These are phyloP conservation scores for Fissipunctia ypsillon DNA, from an alignment of 2,888 invertebrate species.

Conservation along the genomic window DNA sequence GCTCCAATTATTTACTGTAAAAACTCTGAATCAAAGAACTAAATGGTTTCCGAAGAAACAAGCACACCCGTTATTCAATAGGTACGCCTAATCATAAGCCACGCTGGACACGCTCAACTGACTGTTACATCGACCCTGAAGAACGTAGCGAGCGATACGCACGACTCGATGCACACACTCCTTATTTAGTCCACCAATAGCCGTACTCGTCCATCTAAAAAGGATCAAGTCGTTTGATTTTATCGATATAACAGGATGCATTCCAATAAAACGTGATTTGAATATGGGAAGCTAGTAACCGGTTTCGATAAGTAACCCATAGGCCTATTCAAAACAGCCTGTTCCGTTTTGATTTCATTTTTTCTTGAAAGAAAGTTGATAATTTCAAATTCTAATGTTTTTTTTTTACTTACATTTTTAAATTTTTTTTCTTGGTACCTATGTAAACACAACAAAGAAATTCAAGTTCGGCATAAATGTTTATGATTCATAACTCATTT, in stretches of 20 bases:
- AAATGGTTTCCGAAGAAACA: constrained; percentile 34
- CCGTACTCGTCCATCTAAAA: constrained; percentile 71
- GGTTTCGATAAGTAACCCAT: constrained; percentile 56
- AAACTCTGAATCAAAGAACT: constrained; percentile 22
- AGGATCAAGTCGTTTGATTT: constrained; percentile 69
- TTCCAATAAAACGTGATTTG: constrained; percentile 73
- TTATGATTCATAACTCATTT: constrained; percentile 36
- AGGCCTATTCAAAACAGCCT: constrained; percentile 31
- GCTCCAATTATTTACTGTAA: constrained; percentile 23
- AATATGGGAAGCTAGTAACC: constrained; percentile 63
- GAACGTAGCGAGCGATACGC: constrained; percentile 68
- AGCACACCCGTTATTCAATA: constrained; percentile 54
- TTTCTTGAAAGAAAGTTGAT: constrained; percentile 17
- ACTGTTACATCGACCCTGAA: constrained; percentile 79
- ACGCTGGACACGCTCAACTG: constrained; percentile 72
- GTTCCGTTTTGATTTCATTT: constrained; percentile 8
- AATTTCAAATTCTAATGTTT: background rate
- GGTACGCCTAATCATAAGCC: constrained; percentile 57
- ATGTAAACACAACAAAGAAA: constrained; percentile 40
- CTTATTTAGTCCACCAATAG: constrained; percentile 78
- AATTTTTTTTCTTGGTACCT: too few relatives aligned
- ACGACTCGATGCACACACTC: constrained; percentile 73
- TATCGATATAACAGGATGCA: constrained; percentile 73
- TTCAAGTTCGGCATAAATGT: constrained; percentile 30
- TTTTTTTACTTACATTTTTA: too few relatives aligned